phyloP scores from a whole-genome alignment of 1,140 invertebrate species.

The Diorhabda elongata region DNA sequence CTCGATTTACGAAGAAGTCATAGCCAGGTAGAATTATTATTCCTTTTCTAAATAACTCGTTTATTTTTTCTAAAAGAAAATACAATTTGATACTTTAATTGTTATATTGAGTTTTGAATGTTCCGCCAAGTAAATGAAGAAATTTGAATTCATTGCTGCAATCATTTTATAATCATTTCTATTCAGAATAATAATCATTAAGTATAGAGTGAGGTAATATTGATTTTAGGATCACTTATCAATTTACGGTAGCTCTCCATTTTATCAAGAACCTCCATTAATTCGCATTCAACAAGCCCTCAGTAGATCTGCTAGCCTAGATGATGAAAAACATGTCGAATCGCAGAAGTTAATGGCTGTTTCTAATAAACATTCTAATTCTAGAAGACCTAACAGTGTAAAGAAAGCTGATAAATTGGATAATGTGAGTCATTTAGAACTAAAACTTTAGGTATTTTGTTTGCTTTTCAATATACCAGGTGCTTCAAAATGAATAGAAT shows the following conservation, averaged over 20 bases:
- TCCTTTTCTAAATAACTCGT: neutral
- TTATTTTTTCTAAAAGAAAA: neutral
- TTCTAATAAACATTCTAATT: neutral
- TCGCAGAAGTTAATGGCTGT: neutral
- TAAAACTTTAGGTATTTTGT: too few species aligned
- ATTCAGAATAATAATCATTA: too few species aligned
- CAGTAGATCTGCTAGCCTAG: constrained; percentile 30
- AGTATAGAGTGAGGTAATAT: too few species aligned
- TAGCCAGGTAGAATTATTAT: constrained; percentile 49
- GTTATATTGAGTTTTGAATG: too few species aligned
- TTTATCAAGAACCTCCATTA: constrained; percentile 30
- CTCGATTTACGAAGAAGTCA: constrained; percentile 56
- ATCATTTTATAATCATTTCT: too few species aligned
- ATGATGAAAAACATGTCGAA: constrained; percentile 18
- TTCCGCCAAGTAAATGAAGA: too few species aligned
- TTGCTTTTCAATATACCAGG: too few species aligned
- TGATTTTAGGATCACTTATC: constrained; percentile 34
- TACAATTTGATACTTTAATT: too few species aligned
- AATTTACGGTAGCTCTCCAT: constrained; percentile 29
- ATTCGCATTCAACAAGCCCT: constrained; percentile 37
- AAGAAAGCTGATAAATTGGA: constrained; percentile 9
- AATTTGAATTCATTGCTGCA: too few species aligned
- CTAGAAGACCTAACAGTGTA: constrained; percentile 12
- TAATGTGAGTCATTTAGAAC: constrained; percentile 4
- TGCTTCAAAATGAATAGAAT: too few species aligned